A percentile compares a stretch with the other conserved stretches of the same genome.
Evolutionary conservation across 2,888 invertebrate genomes (phyloP).

Genomic region (Microplitis deprimator): DNA sequence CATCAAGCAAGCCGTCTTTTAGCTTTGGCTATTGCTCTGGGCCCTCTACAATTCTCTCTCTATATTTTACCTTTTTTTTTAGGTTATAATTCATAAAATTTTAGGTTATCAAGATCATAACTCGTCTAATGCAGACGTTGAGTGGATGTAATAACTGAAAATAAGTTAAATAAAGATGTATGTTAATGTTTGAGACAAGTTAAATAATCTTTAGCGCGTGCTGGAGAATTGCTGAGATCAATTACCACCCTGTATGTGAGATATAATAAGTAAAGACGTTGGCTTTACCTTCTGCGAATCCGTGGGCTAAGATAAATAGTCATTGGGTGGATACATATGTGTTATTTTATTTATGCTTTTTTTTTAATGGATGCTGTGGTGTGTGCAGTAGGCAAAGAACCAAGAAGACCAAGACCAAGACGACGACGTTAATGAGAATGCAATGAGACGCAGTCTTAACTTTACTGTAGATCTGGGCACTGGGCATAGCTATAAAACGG

Average conservation of each 20-base stretch:
- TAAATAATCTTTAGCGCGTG: constrained; percentile 27
- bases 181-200: background rate
- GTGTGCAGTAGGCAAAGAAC: constrained; percentile 47
- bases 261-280: constrained; percentile 46
- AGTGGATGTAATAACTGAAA: background rate
- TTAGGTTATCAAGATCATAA: background rate
- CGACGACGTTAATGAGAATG: constrained; percentile 60
- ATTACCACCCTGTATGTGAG: constrained; percentile 43
- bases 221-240: constrained; percentile 40
- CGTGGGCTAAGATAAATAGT: constrained; percentile 55
- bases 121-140: constrained; percentile 12
- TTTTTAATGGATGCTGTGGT: constrained; percentile 25
- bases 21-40: constrained; percentile 17
- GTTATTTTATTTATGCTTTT: constrained; percentile 11
- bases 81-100: background rate
- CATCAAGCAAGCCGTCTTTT: constrained; percentile 47
- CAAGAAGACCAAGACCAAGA: constrained; percentile 39
- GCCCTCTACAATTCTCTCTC: background rate
- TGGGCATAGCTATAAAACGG: constrained; percentile 46
- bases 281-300: constrained; percentile 53
- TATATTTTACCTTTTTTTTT: too few relatives aligned
- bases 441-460: constrained; percentile 57
- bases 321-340: constrained; percentile 30
- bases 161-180: constrained; percentile 21
- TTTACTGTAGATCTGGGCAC: constrained; percentile 55